Conservation (phyloP, 2,113 vertebrate species). For the Tapirus terrestris region DNA sequence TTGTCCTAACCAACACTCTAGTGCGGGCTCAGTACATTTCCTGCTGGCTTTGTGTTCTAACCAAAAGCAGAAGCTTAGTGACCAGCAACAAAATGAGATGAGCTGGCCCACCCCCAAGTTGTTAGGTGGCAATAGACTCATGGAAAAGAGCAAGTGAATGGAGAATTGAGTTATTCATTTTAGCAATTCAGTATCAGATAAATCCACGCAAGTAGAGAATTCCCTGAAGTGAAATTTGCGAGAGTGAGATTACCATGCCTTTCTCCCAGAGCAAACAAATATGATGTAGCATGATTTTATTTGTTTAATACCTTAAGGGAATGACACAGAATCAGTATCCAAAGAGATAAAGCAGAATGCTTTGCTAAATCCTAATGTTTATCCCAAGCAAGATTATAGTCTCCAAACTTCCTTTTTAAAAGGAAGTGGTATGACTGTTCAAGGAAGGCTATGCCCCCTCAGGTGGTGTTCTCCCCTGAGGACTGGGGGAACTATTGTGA, state of each 20-base stretch:
- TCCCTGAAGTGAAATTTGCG: conserved; percentile 51
- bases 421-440: not conserved
- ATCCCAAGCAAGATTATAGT: not conserved
- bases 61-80: conserved; percentile 16
- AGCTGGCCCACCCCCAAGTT: not conserved
- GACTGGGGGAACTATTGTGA: not conserved
- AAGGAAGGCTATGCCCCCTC: not conserved
- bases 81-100: not conserved
- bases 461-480: not conserved
- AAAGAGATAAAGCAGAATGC: conserved; percentile 35
- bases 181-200: conserved; percentile 21
- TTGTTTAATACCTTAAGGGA: conserved; percentile 46
- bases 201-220: not conserved
- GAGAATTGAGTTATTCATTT: conserved; percentile 26
- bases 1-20: not conserved
- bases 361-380: conserved; percentile 15
- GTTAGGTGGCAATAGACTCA: not conserved
- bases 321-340: conserved; percentile 18
- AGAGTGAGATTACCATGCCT: not conserved
- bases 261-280: conserved; percentile 10
- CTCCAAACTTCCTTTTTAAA: not conserved
- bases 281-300: conserved; percentile 19
- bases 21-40: not conserved
- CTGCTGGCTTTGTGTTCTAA: not conserved
- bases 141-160: not conserved